Conservation (phyloP, 2,797 vertebrate genomes). For the Gymnoscopelus microlampas region DNA sequence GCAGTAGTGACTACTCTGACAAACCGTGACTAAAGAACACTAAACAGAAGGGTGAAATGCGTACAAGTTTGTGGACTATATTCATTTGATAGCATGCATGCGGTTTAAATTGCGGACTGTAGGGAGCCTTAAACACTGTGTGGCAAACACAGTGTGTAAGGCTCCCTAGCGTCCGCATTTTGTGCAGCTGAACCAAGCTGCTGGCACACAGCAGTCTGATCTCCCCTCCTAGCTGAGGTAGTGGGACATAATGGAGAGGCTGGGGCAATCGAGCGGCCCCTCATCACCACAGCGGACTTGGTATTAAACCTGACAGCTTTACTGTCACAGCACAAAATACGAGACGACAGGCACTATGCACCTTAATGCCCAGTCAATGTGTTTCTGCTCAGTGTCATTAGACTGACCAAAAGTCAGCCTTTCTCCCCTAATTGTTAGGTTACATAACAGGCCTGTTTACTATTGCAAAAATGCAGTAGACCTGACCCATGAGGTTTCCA, state of each 20-base stretch:
- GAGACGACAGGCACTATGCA: slow-evolving; percentile 63
- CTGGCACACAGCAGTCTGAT: slow-evolving; percentile 18
- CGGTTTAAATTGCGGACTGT: slow-evolving; percentile 27
- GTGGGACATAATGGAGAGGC: slow-evolving; percentile 44
- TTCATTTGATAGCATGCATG: background rate
- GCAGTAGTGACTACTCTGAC: too few species aligned
- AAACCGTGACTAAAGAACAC: background rate
- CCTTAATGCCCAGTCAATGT: slow-evolving; percentile 59
- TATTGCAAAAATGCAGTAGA: background rate
- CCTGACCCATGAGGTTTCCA: background rate
- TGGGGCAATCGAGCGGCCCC: slow-evolving; percentile 48
- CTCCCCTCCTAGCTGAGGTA: slow-evolving; percentile 16
- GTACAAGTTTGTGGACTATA: background rate
- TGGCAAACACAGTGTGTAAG: slow-evolving; percentile 1
- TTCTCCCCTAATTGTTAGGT: slow-evolving; percentile 51
- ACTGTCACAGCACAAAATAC: slow-evolving; percentile 60
- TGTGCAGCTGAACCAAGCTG: slow-evolving; percentile 31
- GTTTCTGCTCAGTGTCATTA: slow-evolving; percentile 50
- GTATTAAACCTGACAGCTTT: slow-evolving; percentile 69
- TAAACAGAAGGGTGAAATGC: background rate
- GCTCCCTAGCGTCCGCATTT: slow-evolving; percentile 21
- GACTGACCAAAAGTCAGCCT: slow-evolving; percentile 39
- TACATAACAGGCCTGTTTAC: slow-evolving; percentile 41
- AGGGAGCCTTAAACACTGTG: background rate
- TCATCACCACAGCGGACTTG: slow-evolving; percentile 39